Evolutionary conservation across 2,888 invertebrate genomes (phyloP), one percentile per base, ranked within the genome.

Genomic region (Ectemnius lituratus): DNA sequence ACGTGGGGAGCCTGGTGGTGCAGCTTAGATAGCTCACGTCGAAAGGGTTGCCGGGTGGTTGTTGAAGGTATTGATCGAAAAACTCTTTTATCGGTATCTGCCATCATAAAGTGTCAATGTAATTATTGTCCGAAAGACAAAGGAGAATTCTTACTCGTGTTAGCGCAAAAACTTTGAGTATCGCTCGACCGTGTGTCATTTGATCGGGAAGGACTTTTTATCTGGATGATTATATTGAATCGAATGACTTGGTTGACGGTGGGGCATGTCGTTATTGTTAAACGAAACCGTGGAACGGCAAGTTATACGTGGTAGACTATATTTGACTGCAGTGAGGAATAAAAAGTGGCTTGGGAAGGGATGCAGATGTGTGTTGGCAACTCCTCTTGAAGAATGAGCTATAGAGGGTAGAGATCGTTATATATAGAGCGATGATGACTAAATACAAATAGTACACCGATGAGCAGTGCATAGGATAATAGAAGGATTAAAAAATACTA

Each of bases 281-380:
- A 18, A 8, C 16, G 28, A 64, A 62, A 63, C 66, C 57, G 61
- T 11, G 57, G 20, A 14, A 11, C 8, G 47, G 23, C 4, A 70
- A 78, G 80, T 63, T 68, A 56, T 75, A 76, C 74, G 71, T 75
- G 71, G 57, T 64, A 72, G 28, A 59, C 74, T 72, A 62, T 67
- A 70, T 69, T 56, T 61, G 57, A 52, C 49, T 27, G 23, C 37
- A 63, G 66, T n/a, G 27, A 61, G 61, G 47, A 59, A 45, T 52
- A 37, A 52, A 71, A 80, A 73, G 82, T 85, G 81, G 80, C 84
- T 83, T 86, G 84, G 81, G 81, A 84, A 84, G 73, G 66, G 63
- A 67, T 70, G 71, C 78, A 82, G 73, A 70, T 84, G 82, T 74
- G 63, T 78, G 68, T 70, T 79, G 45, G 61, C 66, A 61, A 69